Evolutionary conservation across 1,140 invertebrate genomes (phyloP), one percentile per base, ranked within the genome.

Genomic region (Zaprionus tsacasi): DNA sequence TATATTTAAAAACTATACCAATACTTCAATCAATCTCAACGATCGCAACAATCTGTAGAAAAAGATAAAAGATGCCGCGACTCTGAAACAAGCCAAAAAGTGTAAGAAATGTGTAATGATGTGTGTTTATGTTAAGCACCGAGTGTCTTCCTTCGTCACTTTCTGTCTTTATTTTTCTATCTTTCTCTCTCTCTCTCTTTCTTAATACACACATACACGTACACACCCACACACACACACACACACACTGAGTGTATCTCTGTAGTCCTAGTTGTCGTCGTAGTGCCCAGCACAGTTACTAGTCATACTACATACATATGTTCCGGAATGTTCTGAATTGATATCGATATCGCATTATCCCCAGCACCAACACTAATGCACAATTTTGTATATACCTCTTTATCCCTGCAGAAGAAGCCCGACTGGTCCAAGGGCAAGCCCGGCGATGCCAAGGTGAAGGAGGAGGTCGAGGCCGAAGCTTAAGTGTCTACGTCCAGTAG

Each of bases 391-490:
- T 79, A 5, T 57, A 6, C 36, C 36, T 13, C 48, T 64, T 30
- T 63, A 36, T 43, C 8, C 35, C 36, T 60, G 86, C 95, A 97
- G 96, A 97, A 97, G 95, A 97, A 97, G 94, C 96, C 96, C 86
- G 96, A 97, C 94, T 97, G 96, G 96, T 97, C 96, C 92, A 97
- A 97, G 95, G 96, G 96, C 93, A 95, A 95, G 91, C 94, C 94
- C 93, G 96, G 96, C 92, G 96, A 96, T 92, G 95, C 96, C 91
- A 97, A 97, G 96, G 96, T 97, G 96, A 96, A 97, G 94, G 96
- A 96, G 93, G 96, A 97, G 93, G 96, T 95, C 93, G 96, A 96
- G 94, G 96, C 95, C 95, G 96, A 95, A 96, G 93, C 93, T 87
- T 92, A 92, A 93, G 79, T 80, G 72, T 80, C 73, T 76, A 76